These are phyloP conservation scores for Megaceryle alcyon DNA, from an alignment of 2,797 vertebrate species.

Conservation along the genomic window DNA sequence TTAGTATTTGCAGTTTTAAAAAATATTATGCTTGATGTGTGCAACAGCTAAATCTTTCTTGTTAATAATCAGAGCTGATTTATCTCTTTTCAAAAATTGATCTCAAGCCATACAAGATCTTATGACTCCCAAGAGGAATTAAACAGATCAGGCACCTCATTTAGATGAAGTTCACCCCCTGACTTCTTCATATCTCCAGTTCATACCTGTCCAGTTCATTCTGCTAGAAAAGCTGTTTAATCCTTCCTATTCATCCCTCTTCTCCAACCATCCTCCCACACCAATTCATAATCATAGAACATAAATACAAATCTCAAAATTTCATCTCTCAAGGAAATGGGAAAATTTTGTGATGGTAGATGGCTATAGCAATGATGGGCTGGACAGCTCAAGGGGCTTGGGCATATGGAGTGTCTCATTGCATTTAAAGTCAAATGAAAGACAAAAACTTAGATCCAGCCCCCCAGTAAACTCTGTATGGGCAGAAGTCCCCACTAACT, in stretches of 20 bases:
- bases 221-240: constrained; percentile 12
- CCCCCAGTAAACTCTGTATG: background rate
- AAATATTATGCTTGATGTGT: background rate
- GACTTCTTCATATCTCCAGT: background rate
- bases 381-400: background rate
- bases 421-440: background rate
- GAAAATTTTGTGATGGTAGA: background rate
- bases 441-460: background rate
- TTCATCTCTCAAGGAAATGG: background rate
- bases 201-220: constrained; percentile 17
- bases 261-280: background rate
- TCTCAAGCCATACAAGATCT: constrained; percentile 4
- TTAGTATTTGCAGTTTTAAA: constrained; percentile 26
- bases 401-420: background rate
- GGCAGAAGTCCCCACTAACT: background rate
- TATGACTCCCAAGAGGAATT: constrained; percentile 1
- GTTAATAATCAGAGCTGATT: constrained; percentile 41
- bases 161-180: constrained; percentile 13
- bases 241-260: background rate
- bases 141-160: constrained; percentile 25
- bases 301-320: constrained; percentile 14
- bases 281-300: background rate
- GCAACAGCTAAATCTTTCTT: constrained; percentile 37
- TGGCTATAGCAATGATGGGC: background rate
- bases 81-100: constrained; percentile 49